phyloP scores from a whole-genome alignment of 2,113 vertebrate genomes.

The Actenoides lindsayi region DNA sequence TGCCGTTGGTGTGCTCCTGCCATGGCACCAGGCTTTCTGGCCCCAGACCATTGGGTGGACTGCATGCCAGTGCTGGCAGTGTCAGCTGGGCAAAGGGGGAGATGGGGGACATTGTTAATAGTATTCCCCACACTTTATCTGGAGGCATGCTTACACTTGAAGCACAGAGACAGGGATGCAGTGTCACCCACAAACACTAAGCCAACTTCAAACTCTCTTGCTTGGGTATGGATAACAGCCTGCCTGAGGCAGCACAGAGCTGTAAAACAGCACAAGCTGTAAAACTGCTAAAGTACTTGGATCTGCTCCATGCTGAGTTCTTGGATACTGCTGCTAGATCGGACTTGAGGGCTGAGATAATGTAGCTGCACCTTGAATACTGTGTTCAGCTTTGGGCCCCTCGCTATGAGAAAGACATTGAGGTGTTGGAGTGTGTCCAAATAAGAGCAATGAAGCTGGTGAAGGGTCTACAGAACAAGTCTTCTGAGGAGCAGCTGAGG shows the following conservation, averaged over 20 bases:
- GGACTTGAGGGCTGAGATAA: neutral
- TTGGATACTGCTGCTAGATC: neutral
- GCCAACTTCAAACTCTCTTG: neutral
- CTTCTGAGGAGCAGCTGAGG: neutral
- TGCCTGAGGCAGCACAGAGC: neutral
- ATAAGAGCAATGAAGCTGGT: neutral
- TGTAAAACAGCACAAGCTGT: constrained; percentile 14
- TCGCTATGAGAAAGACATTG: neutral
- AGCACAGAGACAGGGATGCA: neutral
- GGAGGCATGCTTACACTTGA: neutral
- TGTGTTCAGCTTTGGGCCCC: neutral
- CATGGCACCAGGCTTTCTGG: neutral
- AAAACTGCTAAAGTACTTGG: constrained; percentile 23
- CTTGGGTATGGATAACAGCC: neutral
- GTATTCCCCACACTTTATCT: neutral
- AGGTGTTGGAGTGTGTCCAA: neutral
- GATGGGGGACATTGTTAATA: neutral
- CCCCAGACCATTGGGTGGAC: fast-evolving
- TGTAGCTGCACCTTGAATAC: neutral
- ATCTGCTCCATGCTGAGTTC: neutral
- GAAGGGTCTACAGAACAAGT: neutral
- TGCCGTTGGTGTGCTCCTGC: neutral
- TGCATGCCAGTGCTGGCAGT: fast-evolving
- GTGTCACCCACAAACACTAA: neutral
- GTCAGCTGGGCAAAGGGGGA: neutral